These are phyloP conservation scores for Drosophila parthenogenetica DNA, from an alignment of 2,888 invertebrate species.

Conservation along the genomic window DNA sequence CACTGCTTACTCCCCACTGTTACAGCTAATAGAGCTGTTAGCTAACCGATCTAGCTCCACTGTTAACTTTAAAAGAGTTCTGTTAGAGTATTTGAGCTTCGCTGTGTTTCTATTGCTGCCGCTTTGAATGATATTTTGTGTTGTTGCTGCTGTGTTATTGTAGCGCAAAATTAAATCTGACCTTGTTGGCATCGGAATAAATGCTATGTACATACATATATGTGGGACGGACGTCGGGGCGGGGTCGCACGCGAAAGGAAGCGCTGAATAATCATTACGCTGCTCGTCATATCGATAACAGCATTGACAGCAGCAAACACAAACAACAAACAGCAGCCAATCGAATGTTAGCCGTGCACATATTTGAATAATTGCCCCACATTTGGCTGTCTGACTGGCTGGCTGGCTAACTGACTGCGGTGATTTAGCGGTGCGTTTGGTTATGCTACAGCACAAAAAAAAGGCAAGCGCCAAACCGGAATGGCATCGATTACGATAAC, in stretches of 20 bases:
- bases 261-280: slow-evolving; percentile 71
- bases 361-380: slow-evolving; percentile 61
- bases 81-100: slow-evolving; percentile 43
- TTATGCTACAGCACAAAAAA: slow-evolving; percentile 49
- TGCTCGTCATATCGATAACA: slow-evolving; percentile 29
- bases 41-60: not conserved
- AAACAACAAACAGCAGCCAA: slow-evolving; percentile 13
- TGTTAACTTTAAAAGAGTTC: slow-evolving; percentile 7
- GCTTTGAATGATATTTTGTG: slow-evolving; percentile 35
- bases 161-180: slow-evolving; percentile 72
- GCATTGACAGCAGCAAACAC: slow-evolving; percentile 58
- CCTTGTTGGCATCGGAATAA: slow-evolving; percentile 69
- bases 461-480: slow-evolving; percentile 70
- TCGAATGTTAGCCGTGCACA: slow-evolving; percentile 24
- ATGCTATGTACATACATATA: slow-evolving; percentile 2
- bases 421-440: not conserved
- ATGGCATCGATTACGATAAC: slow-evolving; percentile 71
- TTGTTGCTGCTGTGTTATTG: slow-evolving; percentile 29
- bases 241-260: slow-evolving; percentile 71
- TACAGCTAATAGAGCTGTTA: not conserved
- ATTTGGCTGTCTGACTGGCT: slow-evolving; percentile 44
- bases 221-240: slow-evolving; percentile 46
- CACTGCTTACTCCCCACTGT: not conserved
- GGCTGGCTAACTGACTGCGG: slow-evolving; percentile 17
- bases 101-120: slow-evolving; percentile 10